These are phyloP conservation scores for Teleiodes luculella DNA, from an alignment of 2,888 invertebrate species.

Conservation along the genomic window DNA sequence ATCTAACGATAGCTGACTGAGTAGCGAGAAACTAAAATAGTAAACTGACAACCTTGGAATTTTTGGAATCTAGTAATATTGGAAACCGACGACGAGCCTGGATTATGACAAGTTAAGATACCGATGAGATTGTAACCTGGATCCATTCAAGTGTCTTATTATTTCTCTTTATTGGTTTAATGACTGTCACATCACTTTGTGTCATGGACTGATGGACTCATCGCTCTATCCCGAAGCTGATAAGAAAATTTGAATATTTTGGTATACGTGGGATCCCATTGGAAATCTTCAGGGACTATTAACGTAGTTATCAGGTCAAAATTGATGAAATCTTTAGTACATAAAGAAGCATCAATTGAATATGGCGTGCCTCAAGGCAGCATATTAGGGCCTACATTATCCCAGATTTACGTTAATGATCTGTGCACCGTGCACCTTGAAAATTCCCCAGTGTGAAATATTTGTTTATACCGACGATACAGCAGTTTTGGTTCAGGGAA, in stretches of 20 bases:
- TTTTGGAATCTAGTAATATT: no score
- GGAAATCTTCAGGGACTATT: conserved; percentile 1
- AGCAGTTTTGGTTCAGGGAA: background rate
- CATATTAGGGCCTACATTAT: conserved; percentile 11
- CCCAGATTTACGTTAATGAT: background rate
- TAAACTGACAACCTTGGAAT: no score
- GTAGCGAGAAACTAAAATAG: no score
- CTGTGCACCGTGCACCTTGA: background rate
- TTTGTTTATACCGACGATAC: conserved; percentile 2
- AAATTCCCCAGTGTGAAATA: background rate
- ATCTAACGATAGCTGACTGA: no score
- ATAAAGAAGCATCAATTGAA: background rate
- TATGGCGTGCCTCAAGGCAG: conserved; percentile 11
- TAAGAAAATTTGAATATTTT: background rate
- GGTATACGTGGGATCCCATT: background rate
- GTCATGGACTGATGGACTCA: no score
- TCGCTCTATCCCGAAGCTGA: background rate
- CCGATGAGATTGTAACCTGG: no score
- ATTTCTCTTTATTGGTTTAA: no score
- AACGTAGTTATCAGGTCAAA: background rate
- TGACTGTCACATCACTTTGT: no score
- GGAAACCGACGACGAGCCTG: no score
- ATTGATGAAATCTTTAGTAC: background rate
- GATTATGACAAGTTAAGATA: no score
- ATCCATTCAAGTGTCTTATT: no score